Conservation (phyloP, 2,888 invertebrate genomes). For the Melinaea menophilus region DNA sequence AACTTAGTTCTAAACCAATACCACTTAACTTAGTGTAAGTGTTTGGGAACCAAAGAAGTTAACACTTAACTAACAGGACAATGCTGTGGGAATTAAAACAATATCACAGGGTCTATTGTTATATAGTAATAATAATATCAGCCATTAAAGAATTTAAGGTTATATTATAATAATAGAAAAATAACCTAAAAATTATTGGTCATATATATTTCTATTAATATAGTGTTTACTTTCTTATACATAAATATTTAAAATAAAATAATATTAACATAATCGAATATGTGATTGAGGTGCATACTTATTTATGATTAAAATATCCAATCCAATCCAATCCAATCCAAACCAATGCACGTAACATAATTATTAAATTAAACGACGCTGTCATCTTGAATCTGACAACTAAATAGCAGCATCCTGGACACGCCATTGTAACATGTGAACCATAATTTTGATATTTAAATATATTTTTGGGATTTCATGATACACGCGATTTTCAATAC, state of each 20-base stretch:
- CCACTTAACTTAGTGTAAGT: constrained; percentile 28
- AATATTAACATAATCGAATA: too few relatives aligned
- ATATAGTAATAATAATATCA: too few relatives aligned
- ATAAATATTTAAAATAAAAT: too few relatives aligned
- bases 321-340: constrained; percentile 8
- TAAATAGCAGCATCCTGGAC: constrained; percentile 13
- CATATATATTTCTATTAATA: too few relatives aligned
- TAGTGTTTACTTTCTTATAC: too few relatives aligned
- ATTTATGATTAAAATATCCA: constrained; percentile 1
- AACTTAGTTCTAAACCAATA: constrained; percentile 15
- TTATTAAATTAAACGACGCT: constrained; percentile 14
- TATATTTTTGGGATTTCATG: constrained; percentile 20
- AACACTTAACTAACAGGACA: too few relatives aligned
- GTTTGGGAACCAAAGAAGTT: constrained; percentile 27
- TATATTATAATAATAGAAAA: too few relatives aligned
- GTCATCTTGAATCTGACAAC: constrained; percentile 17
- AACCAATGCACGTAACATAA: constrained; percentile 5
- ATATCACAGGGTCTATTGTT: constrained; percentile 17
- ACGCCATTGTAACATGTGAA: constrained; percentile 15
- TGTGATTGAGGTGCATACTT: neutral
- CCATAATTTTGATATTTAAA: constrained; percentile 20
- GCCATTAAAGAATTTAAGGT: too few relatives aligned
- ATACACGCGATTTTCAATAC: constrained; percentile 23
- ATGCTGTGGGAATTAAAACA: too few relatives aligned
- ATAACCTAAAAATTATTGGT: too few relatives aligned